Evolutionary conservation across 2,797 vertebrate genomes (phyloP).

Genomic region (Sternotherus odoratus): DNA sequence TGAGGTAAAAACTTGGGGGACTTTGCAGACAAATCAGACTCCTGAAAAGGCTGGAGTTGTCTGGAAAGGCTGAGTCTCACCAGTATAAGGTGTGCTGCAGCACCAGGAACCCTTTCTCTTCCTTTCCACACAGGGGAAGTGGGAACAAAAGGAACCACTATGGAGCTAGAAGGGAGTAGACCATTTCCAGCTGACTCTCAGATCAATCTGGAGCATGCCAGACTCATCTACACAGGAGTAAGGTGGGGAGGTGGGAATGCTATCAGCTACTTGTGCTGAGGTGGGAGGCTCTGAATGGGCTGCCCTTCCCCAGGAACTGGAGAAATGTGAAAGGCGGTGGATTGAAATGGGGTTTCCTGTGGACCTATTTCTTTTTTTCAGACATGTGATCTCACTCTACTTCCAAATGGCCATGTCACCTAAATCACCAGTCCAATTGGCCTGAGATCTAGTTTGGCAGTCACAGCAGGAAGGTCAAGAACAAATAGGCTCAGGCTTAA

Average conservation of each 20-base stretch:
- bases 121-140: neutral
- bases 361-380: neutral
- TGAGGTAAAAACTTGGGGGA: too few relatives aligned
- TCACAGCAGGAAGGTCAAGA: neutral
- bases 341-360: neutral
- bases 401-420: neutral
- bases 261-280: neutral
- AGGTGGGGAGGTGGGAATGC: rapidly evolving
- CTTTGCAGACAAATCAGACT: too few relatives aligned
- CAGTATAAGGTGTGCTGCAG: neutral
- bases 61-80: too few relatives aligned
- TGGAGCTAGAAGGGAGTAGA: neutral
- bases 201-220: neutral
- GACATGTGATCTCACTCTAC: neutral
- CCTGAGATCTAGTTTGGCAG: neutral
- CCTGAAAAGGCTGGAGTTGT: too few relatives aligned
- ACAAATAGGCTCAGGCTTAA: neutral
- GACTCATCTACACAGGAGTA: neutral
- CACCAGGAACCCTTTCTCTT: neutral
- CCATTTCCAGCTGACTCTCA: neutral
- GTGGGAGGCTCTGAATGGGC: neutral
- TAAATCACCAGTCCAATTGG: neutral
- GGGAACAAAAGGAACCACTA: too few relatives aligned
- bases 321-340: neutral
- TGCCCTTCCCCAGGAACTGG: neutral